Base-by-base conservation (phyloP, 1,140 invertebrate species). In the Cardiocondyla obscurior region DNA sequence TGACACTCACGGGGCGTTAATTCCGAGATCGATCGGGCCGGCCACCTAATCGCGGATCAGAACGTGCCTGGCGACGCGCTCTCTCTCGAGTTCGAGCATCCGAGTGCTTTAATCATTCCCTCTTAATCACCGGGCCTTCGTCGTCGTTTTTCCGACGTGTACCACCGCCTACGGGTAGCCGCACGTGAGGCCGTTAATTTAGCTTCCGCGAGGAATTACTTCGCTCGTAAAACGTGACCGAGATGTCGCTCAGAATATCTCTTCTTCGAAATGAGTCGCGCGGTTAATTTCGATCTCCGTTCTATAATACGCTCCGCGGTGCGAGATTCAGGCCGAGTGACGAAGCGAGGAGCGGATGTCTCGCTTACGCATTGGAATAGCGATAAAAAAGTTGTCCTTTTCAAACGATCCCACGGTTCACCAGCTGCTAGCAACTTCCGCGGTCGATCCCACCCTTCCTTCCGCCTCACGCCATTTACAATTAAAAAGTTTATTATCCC, bases 121-220 rank as follows among this genome's bases (percentile, higher is more conserved):
- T 25, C 58, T 62, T 62, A 16, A 62, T 62, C 58, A 62, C 22
- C 36, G n/a, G 30, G 30, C 49, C 22, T 6, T 53, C 22, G 12
- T 65, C 58, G 55, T 44, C 44, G 49, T 51, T 58, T 51, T 44
- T 55, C 16, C 57, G 58, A 19, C n/a, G n/a, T n/a, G 67, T 42
- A 44, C 4, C 30, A 14, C 10, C 49, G n/a, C 36, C 51, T 33
- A 22, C 16, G 14, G 28, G 28, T 5, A 33, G 25, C 44, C 22
- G 19, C 16, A 12, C 28, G 44, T 36, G 22, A 36, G n/a, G 33
- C 14, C 33, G 77, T 77, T 86, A 83, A 85, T 85, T 85, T 64
- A 25, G 46, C 30, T 28, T 53, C 67, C 19, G 42, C 76, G 53
- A 30, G 84, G 33, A 62, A 64, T 81, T 60, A 77, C 64, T 39